These are phyloP conservation scores for Camelus dromedarius DNA, from an alignment of 2,113 vertebrate species.

Conservation along the genomic window DNA sequence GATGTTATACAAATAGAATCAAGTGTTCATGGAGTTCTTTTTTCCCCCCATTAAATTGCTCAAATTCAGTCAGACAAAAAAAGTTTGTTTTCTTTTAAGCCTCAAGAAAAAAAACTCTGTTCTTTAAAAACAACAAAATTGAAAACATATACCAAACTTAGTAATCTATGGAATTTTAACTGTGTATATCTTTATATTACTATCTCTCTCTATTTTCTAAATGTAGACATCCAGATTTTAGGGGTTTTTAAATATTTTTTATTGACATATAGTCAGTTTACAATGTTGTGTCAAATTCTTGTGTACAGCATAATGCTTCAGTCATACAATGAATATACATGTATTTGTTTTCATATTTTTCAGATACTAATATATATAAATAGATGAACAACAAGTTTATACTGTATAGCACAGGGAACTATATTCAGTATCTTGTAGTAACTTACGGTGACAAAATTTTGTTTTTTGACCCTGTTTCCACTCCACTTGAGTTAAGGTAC, in stretches of 20 bases:
- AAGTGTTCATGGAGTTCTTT: slow-evolving; percentile 25
- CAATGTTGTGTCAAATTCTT: too few relatives aligned
- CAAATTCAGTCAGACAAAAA: slow-evolving; percentile 48
- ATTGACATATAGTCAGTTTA: too few relatives aligned
- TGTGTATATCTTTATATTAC: not conserved
- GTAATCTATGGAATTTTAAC: slow-evolving; percentile 50
- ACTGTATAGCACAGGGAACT: too few relatives aligned
- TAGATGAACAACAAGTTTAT: too few relatives aligned
- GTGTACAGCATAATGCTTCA: too few relatives aligned
- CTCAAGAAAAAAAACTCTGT: not conserved
- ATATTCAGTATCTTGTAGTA: too few relatives aligned
- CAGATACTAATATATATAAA: too few relatives aligned
- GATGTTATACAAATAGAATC: slow-evolving; percentile 41
- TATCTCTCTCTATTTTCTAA: slow-evolving; percentile 37
- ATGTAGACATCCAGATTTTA: not conserved
- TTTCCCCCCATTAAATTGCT: not conserved
- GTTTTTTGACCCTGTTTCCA: slow-evolving; percentile 31
- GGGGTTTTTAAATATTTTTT: too few relatives aligned
- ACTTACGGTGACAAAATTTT: not conserved
- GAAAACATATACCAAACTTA: slow-evolving; percentile 50
- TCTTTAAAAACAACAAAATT: slow-evolving; percentile 46
- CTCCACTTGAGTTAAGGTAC: slow-evolving; percentile 31
- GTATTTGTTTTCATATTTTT: too few relatives aligned
- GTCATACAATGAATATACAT: too few relatives aligned
- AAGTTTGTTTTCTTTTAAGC: slow-evolving; percentile 55